These are phyloP conservation scores for Nesoenas mayeri DNA, from an alignment of 2,113 vertebrate genomes.

Conservation along the genomic window DNA sequence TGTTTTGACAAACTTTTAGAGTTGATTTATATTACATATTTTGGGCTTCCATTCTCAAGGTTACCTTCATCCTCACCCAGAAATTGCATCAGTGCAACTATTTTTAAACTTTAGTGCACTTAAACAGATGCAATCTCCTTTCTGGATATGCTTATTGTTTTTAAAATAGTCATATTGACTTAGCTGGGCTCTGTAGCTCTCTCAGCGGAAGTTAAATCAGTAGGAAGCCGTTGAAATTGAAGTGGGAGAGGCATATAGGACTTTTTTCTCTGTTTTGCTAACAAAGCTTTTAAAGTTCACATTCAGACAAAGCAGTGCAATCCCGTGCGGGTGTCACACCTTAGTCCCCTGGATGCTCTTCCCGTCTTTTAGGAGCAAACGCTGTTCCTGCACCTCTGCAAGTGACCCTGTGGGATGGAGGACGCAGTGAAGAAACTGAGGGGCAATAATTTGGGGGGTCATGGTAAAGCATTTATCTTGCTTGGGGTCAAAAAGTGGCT, in stretches of 20 bases:
- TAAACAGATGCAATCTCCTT: slow-evolving; percentile 26
- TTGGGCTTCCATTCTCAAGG: background rate
- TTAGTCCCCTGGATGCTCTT: background rate
- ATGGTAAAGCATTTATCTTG: background rate
- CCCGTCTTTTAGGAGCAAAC: background rate
- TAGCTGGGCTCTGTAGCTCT: background rate
- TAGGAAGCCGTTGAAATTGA: background rate
- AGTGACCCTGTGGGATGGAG: background rate
- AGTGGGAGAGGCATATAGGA: background rate
- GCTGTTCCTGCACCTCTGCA: background rate
- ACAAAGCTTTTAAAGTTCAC: background rate
- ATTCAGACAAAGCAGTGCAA: background rate
- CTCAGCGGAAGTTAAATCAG: background rate
- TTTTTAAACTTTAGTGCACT: slow-evolving; percentile 32
- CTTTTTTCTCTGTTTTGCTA: background rate
- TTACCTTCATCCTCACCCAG: slow-evolving; percentile 25
- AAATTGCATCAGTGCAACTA: slow-evolving; percentile 36
- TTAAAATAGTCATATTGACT: background rate
- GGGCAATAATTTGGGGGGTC: background rate
- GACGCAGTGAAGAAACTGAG: background rate
- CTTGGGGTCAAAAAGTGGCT: background rate
- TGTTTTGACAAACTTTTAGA: slow-evolving; percentile 13
- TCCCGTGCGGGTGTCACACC: fast-evolving
- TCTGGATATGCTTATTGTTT: slow-evolving; percentile 39
- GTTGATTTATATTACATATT: slow-evolving; percentile 5